Evolutionary conservation across 2,113 vertebrate genomes (phyloP).

Genomic region (Dunckerocampus dactyliophorus): DNA sequence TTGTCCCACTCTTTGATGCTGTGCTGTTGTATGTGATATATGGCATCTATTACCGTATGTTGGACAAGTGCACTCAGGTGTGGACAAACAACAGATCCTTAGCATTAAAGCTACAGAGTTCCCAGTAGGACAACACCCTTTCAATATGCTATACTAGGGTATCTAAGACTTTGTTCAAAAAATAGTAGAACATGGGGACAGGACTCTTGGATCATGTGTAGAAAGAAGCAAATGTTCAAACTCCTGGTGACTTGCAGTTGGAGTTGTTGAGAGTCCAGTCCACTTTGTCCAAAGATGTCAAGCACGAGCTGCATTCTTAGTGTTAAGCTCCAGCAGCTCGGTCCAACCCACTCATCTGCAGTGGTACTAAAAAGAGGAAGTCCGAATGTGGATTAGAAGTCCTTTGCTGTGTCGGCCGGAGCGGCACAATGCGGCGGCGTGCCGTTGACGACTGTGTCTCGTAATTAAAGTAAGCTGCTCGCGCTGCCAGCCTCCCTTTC

Average conservation of each 20-base stretch:
- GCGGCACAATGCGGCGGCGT: constrained; percentile 18
- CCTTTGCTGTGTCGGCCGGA: constrained; percentile 11
- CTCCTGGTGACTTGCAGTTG: no score
- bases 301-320: constrained; percentile 1
- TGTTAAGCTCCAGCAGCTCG: constrained; percentile 17
- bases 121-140: no score
- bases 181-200: neutral
- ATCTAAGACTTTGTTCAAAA: neutral
- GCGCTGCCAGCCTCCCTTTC: constrained; percentile 37
- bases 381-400: constrained; percentile 11
- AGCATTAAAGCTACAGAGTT: no score
- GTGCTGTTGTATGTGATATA: no score
- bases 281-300: constrained; percentile 5
- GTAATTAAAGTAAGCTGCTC: constrained; percentile 65
- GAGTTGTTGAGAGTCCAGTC: neutral
- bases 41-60: no score
- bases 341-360: constrained; percentile 9
- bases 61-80: no score
- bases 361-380: constrained; percentile 10
- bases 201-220: no score
- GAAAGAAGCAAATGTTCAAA: no score
- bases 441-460: constrained; percentile 51
- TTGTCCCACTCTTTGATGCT: no score
- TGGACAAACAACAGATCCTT: no score
- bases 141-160: no score